Base-by-base conservation (phyloP, 2,797 vertebrate genomes). In the Lacerta bilineata region DNA sequence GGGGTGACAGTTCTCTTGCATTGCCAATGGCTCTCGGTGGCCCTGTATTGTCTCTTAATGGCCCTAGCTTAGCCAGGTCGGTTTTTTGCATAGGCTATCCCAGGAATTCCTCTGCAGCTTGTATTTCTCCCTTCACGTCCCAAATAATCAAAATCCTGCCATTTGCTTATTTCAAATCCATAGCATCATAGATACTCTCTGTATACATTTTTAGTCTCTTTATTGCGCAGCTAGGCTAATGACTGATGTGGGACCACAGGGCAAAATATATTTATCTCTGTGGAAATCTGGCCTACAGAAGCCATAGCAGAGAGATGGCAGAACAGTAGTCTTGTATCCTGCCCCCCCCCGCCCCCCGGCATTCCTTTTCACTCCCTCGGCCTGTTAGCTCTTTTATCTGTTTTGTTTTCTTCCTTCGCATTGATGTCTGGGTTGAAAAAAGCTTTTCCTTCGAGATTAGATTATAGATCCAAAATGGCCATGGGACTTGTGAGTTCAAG, bases 401-500 rank as follows among this genome's bases (percentile, higher is more conserved):
- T 36, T 74, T 36, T 74, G 20, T 87, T 69, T 82, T 69, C 75
- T 74, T 82, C 81, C 41, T 36, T 39, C 64, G 1, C 23, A 43
- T 10, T 81, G 64, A 75, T 64, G 18, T 87, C 36, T 66, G 20
- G 20, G n/a, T 39, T 71, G 43, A 39, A 39, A 81, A 55, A 76
- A 82, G 8, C 8, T 13, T 72, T 87, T 74, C 55, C 68, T 87
- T 33, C 17, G 50, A 64, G 68, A 87, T 74, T 80, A 61, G 68
- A 80, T 74, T 61, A n/a, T 74, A 81, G 55, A 74, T 74, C 36
- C 50, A 61, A 74, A 81, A 61, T 29, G 17, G 68, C 59, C 55
- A n/a, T 29, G 74, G 74, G 59, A 41, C 59, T 76, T 41, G 72
- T 41, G 74, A 59, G 72, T 80, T 80, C 23, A 71, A 66, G 66